Evolutionary conservation across 2,113 vertebrate species (phyloP).

Genomic region (Anolis sagrei): DNA sequence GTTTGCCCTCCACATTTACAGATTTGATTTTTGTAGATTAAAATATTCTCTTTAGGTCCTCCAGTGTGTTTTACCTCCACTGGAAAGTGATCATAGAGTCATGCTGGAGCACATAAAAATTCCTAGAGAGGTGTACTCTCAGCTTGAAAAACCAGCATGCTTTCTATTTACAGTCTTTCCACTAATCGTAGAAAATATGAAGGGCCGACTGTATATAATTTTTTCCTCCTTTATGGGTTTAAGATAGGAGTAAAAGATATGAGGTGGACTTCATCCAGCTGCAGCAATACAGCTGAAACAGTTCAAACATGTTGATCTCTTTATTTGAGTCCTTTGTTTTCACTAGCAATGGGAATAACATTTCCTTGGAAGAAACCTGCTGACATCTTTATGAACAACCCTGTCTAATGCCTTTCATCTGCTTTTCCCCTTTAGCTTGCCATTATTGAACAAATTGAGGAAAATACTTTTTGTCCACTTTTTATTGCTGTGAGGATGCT

Average conservation of each 20-base stretch:
- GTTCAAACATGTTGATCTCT: not conserved
- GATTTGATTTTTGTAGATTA: too few species aligned
- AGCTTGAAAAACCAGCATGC: too few species aligned
- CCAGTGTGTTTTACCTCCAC: too few species aligned
- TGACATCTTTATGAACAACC: not conserved
- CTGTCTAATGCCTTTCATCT: not conserved
- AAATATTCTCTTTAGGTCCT: too few species aligned
- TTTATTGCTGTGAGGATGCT: conserved; percentile 50
- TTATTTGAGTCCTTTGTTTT: not conserved
- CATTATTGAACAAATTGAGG: conserved; percentile 45
- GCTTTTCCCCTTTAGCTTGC: not conserved
- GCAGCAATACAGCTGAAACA: not conserved
- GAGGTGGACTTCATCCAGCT: not conserved
- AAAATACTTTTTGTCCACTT: conserved; percentile 61
- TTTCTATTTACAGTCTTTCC: too few species aligned
- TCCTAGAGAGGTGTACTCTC: too few species aligned
- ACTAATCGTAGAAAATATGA: too few species aligned
- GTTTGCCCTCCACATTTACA: too few species aligned
- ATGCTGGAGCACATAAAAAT: too few species aligned
- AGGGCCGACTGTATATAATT: too few species aligned
- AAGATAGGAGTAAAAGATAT: not conserved
- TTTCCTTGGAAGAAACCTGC: conserved; percentile 16
- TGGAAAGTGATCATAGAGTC: too few species aligned
- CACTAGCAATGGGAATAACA: not conserved
- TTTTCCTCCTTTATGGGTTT: conserved; percentile 8